Conservation (phyloP, 1,140 invertebrate species). For the Odontomachus brunneus region DNA sequence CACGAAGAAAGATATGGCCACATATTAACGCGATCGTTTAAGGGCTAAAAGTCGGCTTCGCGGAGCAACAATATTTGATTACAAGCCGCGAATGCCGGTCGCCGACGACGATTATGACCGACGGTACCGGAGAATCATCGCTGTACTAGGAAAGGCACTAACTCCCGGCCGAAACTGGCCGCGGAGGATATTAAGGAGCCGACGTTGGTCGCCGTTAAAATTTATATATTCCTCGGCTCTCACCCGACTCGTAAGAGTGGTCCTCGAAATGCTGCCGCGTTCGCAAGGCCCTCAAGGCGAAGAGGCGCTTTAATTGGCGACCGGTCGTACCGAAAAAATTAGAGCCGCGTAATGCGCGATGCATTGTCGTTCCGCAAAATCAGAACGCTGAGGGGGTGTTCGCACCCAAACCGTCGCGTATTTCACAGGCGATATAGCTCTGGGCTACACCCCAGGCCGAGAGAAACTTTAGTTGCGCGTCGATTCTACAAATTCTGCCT, state of each 20-base stretch:
- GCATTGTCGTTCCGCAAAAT: neutral
- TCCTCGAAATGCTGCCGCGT: neutral
- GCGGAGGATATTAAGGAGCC: conserved; percentile 69
- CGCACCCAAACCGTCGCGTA: neutral
- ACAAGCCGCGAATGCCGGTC: conserved; percentile 72
- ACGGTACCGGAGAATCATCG: conserved; percentile 51
- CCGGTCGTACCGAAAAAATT: conserved; percentile 49
- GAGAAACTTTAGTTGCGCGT: too few species aligned
- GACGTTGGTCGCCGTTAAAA: conserved; percentile 77
- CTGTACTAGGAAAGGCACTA: conserved; percentile 81
- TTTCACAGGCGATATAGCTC: neutral
- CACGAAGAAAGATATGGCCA: neutral
- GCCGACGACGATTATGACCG: conserved; percentile 52
- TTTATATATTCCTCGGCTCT: conserved; percentile 72
- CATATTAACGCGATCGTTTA: conserved; percentile 18
- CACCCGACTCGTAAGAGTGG: conserved; percentile 9
- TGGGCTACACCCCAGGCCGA: neutral
- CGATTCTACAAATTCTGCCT: too few species aligned
- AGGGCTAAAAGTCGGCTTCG: conserved; percentile 52
- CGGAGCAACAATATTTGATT: conserved; percentile 76
- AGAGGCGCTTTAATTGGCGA: conserved; percentile 50
- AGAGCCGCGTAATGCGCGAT: conserved; percentile 6
- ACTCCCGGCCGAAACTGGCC: conserved; percentile 76
- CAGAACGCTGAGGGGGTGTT: neutral
- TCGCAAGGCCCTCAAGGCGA: neutral